phyloP scores from a whole-genome alignment of 2,888 invertebrate species.

The Acrobasis suavella region DNA sequence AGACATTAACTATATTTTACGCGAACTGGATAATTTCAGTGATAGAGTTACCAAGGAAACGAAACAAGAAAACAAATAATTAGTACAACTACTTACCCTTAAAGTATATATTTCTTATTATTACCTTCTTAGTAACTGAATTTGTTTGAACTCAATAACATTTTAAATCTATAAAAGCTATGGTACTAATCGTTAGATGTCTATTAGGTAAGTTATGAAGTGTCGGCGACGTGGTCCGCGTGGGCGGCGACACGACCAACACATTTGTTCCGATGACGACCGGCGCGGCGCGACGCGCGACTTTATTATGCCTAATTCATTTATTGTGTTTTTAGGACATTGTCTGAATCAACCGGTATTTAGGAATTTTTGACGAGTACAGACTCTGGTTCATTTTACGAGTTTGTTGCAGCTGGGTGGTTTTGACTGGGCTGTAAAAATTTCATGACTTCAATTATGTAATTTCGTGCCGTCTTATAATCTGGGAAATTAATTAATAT shows the following conservation, averaged over 20 bases:
- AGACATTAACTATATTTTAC: too few species aligned
- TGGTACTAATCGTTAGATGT: constrained; percentile 16
- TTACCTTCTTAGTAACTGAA: not conserved
- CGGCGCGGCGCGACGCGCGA: constrained; percentile 46
- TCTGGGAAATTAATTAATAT: too few species aligned
- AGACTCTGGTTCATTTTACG: constrained; percentile 4
- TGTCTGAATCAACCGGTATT: constrained; percentile 30
- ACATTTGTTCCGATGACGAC: constrained; percentile 73
- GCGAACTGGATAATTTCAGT: too few species aligned
- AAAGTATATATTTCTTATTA: too few species aligned
- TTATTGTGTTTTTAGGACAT: constrained; percentile 66
- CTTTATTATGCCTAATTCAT: constrained; percentile 75
- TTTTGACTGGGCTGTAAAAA: constrained; percentile 1
- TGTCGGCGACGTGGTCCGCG: constrained; percentile 37
- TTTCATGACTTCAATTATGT: not conserved
- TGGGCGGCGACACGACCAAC: constrained; percentile 69
- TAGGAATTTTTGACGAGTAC: constrained; percentile 7
- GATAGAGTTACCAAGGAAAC: too few species aligned
- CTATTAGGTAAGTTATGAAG: constrained; percentile 21
- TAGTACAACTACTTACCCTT: too few species aligned
- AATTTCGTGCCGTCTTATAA: not conserved
- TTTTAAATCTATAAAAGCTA: constrained; percentile 1
- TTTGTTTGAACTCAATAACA: not conserved
- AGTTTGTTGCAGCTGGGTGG: not conserved
- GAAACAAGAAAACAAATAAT: too few species aligned